Evolutionary conservation across 2,113 vertebrate species (phyloP), one percentile per base, ranked within the genome.

Genomic region (Melospiza georgiana): DNA sequence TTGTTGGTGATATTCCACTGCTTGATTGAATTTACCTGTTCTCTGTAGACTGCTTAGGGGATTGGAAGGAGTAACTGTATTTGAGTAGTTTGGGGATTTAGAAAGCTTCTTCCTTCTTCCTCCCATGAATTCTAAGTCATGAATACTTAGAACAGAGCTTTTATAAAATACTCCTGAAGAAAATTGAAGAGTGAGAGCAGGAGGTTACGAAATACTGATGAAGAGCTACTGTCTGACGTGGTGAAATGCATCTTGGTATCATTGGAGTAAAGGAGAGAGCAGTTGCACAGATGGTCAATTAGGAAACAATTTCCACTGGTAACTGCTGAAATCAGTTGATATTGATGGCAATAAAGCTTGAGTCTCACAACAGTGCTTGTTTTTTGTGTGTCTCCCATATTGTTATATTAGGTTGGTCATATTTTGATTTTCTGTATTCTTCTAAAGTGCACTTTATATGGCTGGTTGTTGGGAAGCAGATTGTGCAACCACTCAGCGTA

Each of bases 241-340:
- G 59, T 28, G 46, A 91, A 91, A 86, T 86, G 57, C 33, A 37
- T 85, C 84, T 89, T 81, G 0, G 0, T 75, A 81, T 59, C 28
- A 6, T 43, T 63, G n/a, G 35, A 63, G 35, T 81, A 59, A 87
- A 77, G 73, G 33, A 89, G 75, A 66, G 49, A 78, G 27, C 65
- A 75, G 35, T 37, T 73, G 80, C 83, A 75, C 94, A 97, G 94
- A 94, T 97, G 94, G 94, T 78, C 80, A 91, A 87, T 93, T 94
- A 92, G 86, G 51, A 85, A 91, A 88, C 65, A 85, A 92, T 93
- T 97, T 94, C 82, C 90, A 88, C 79, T 88, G 93, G 55, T 94
- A 93, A 85, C 85, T 96, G 74, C 87, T 88, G 92, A 93, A 91
- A 93, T 86, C 65, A 78, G 55, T 96, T 83, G 79, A 79, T 95